Evolutionary conservation across 2,113 vertebrate species (phyloP), one percentile per base, ranked within the genome.

Genomic region (Ceyx cyanopectus): DNA sequence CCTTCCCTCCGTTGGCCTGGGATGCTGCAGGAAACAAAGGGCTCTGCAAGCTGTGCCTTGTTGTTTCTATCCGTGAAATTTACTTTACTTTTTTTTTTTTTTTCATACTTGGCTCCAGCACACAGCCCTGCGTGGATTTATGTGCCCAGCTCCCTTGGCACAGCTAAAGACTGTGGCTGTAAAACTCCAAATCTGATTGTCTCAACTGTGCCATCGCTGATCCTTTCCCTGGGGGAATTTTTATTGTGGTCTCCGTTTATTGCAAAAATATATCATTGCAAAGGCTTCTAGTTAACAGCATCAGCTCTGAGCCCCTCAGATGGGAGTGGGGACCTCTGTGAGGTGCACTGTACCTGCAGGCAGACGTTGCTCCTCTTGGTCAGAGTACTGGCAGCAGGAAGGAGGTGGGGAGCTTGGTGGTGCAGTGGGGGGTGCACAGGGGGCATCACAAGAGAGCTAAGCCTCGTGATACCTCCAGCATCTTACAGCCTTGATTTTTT

Each of bases 21-120:
- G 60, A 69, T 57, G 72, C 78, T 70, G 60, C 66, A 70, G 89
- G 72, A 91, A 96, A 94, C 91, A 93, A 92, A 96, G 40, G 72
- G 67, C 94, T 81, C 81, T 74, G 80, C 80, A 62, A 81, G 91
- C 82, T 72, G 77, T 1, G 65, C 73, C 81, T 81, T 50, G 37
- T 8, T 87, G 73, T 65, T 89, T 65, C 45, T 56, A 96, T 81
- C 70, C 75, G 73, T 65, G 86, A 93, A 87, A 91, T 85, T 80
- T 80, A 74, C 87, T 95, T 95, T 81, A 72, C 45, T 78, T 70
- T 80, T 80, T 95, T 81, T 40, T 78, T 70, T 80, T 80, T 93
- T 66, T 81, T 87, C 75, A 51, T 50, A 1, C 79, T 91, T 87
- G 94, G 89, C 89, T 77, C 53, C 43, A 40, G 79, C 85, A 69